Conservation (phyloP, 2,888 invertebrate species). For the Prosapia bicincta region DNA sequence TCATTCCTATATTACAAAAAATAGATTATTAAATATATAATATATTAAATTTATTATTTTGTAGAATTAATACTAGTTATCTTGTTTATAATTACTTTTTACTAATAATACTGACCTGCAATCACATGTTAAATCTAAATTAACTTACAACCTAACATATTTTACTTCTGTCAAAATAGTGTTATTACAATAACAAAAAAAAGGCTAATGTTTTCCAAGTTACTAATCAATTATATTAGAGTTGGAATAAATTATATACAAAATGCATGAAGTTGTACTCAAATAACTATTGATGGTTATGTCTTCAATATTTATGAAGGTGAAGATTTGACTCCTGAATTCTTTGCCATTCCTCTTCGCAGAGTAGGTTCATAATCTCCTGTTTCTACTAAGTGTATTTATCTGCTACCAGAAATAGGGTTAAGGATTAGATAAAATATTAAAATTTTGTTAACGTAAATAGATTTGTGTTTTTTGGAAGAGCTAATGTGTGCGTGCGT, state of each 20-base stretch:
- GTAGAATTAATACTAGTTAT: not conserved
- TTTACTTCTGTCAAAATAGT: not conserved
- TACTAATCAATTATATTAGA: not conserved
- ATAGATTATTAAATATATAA: not conserved
- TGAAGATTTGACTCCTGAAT: conserved; percentile 9
- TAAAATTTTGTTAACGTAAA: no score
- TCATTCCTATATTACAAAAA: not conserved
- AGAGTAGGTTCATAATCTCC: conserved; percentile 76
- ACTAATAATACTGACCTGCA: not conserved
- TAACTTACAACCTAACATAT: not conserved
- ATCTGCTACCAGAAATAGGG: conserved; percentile 63
- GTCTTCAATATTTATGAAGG: conserved; percentile 18
- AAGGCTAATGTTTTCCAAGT: not conserved
- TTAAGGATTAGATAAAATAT: no score
- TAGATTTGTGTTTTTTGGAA: no score
- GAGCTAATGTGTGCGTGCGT: no score
- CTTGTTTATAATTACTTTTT: not conserved
- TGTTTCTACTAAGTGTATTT: conserved; percentile 77
- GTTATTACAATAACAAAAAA: not conserved
- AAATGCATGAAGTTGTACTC: not conserved
- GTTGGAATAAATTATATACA: not conserved
- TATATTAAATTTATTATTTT: not conserved
- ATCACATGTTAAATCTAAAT: not conserved
- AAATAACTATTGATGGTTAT: conserved; percentile 6
- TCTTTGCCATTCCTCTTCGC: conserved; percentile 65